Percentiles rank a stretch among this genome's conserved stretches.
Conservation (phyloP, 1,140 invertebrate genomes). For the Telenomus remus region DNA sequence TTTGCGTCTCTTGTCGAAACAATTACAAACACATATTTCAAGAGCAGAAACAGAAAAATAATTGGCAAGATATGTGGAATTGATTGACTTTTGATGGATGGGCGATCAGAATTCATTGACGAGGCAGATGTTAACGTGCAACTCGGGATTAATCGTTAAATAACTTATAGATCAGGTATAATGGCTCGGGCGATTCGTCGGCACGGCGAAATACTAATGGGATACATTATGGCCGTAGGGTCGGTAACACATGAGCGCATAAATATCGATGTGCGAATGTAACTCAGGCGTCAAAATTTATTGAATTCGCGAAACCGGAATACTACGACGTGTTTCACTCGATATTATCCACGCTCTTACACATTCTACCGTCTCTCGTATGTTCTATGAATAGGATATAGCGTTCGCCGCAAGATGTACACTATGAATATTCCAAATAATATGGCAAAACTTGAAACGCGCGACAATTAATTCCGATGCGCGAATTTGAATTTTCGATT, state of each 20-base stretch:
- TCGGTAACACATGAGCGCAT: constrained; percentile 22
- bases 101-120: no score
- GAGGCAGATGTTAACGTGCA: no score
- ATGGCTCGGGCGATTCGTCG: background rate
- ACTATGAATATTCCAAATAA: constrained; percentile 33
- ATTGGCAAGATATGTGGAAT: no score
- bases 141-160: no score
- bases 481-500: constrained; percentile 28
- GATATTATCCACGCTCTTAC: constrained; percentile 17
- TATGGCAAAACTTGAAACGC: background rate
- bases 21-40: no score
- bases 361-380: background rate
- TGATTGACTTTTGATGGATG: no score
- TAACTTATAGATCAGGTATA: constrained; percentile 2
- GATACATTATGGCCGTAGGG: constrained; percentile 15
- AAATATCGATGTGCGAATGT: constrained; percentile 31
- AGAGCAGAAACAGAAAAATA: no score
- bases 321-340: constrained; percentile 13
- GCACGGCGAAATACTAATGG: constrained; percentile 5
- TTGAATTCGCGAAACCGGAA: constrained; percentile 32
- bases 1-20: no score
- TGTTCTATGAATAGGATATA: constrained; percentile 36
- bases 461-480: constrained; percentile 12
- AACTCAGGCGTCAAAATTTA: constrained; percentile 36
- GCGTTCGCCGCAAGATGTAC: constrained; percentile 23